Base-by-base conservation (phyloP, 2,113 vertebrate genomes). In the Orthonyx spaldingii region DNA sequence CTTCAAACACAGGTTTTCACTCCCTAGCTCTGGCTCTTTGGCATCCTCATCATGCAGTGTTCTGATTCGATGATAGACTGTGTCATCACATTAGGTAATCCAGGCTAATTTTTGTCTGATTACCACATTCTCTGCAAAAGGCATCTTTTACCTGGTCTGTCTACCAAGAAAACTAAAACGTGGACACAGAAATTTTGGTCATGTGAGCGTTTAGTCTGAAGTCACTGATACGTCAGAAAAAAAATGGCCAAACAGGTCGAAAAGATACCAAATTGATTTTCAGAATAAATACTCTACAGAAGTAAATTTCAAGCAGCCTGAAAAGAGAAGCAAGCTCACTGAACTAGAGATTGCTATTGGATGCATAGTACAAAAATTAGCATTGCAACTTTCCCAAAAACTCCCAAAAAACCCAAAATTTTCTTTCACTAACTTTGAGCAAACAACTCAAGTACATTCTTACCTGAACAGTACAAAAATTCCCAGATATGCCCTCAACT, bases 1-100 rank as follows among this genome's bases (percentile, higher is more conserved):
- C 32, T 92, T 84, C 69, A 53, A 78, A 50, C 26, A 78, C 26
- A 59, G 37, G 32, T 80, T 91, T 84, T 87, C 50, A 78, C 23
- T 68, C 66, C 41, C 24, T 39, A 49, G 30, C 35, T 83, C 46
- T 53, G 68, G 72, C 7, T 77, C 50, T 77, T 16, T 21, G 13
- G 56, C 42, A 55, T n/a, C 35, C 26, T n/a, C 0, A 0, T n/a
- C 42, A 47, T 28, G n/a, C n/a, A 32, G 16, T 65, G 32, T 15
- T 91, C 28, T 87, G 60, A 69, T 50, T 70, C 0, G 0, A n/a
- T 46, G 64, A 91, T 0, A 65, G 52, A 19, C 56, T 68, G 10
- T 59, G 33, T 66, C 70, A 68, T 71, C 47, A 28, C 26, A 42
- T 35, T 23, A 85, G 52, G 52, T 55, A 75, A 21, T 90, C 52